phyloP scores from a whole-genome alignment of 2,888 invertebrate genomes.

The Melieria picta region DNA sequence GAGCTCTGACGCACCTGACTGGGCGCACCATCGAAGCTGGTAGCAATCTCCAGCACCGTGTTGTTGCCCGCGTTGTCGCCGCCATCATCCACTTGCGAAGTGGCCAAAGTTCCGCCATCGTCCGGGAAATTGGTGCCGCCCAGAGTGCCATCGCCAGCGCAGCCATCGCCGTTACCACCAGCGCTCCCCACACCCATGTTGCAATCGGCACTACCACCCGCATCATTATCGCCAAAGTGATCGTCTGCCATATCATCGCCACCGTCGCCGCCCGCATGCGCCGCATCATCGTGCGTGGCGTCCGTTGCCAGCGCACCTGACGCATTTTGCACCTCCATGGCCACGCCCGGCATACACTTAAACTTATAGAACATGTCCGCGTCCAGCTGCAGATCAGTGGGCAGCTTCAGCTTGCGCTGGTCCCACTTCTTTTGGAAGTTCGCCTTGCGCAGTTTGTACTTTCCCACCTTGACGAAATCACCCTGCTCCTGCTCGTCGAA shows the following conservation, averaged over 20 bases:
- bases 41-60: constrained; percentile 65
- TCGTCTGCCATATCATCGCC: constrained; percentile 44
- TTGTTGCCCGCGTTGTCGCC: constrained; percentile 47
- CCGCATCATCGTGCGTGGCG: constrained; percentile 50
- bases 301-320: constrained; percentile 11
- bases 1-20: constrained; percentile 61
- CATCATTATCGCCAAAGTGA: constrained; percentile 49
- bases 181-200: constrained; percentile 15
- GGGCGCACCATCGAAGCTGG: constrained; percentile 75
- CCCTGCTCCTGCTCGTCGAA: constrained; percentile 49
- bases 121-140: constrained; percentile 32
- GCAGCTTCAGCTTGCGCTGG: constrained; percentile 61
- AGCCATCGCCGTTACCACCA: constrained; percentile 4
- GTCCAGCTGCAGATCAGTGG: constrained; percentile 59
- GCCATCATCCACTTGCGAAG: constrained; percentile 48
- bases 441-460: constrained; percentile 55
- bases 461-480: constrained; percentile 54
- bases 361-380: constrained; percentile 54
- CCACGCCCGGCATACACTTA: constrained; percentile 56
- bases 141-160: background rate
- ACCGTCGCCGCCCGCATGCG: constrained; percentile 63
- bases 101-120: constrained; percentile 59
- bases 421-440: constrained; percentile 65
- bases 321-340: constrained; percentile 32
- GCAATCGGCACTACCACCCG: constrained; percentile 41